phyloP scores from a whole-genome alignment of 2,797 vertebrate species.

The Glossophaga mutica region DNA sequence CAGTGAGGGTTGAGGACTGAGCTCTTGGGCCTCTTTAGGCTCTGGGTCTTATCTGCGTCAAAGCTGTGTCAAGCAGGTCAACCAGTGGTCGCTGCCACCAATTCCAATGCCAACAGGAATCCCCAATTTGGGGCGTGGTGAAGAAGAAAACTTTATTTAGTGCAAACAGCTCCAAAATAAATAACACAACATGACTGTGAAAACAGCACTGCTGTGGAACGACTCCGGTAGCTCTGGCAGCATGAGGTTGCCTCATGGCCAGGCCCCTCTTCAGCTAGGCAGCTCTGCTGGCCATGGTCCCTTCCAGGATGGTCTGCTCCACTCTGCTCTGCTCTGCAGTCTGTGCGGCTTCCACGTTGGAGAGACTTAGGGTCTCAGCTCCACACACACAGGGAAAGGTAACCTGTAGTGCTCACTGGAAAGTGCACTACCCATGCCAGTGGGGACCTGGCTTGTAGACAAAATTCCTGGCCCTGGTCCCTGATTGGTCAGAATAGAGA shows the following conservation, averaged over 20 bases:
- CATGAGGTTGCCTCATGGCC: background rate
- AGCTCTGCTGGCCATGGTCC: background rate
- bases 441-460: background rate
- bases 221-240: background rate
- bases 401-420: background rate
- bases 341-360: background rate
- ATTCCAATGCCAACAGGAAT: background rate
- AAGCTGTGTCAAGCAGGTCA: background rate
- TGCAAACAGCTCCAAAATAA: background rate
- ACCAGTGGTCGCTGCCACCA: background rate
- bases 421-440: too few species aligned
- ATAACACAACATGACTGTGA: background rate
- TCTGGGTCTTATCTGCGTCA: background rate
- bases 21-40: background rate
- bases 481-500: background rate
- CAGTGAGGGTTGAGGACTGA: rapidly evolving
- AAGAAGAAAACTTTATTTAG: background rate
- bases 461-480: background rate
- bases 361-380: background rate
- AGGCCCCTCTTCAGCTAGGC: background rate
- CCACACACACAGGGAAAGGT: background rate
- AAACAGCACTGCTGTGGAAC: background rate
- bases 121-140: background rate
- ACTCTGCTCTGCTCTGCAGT: background rate
- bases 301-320: background rate